Evolutionary conservation across 2,113 vertebrate genomes (phyloP).

Genomic region (Heterotilapia buettikoferi): DNA sequence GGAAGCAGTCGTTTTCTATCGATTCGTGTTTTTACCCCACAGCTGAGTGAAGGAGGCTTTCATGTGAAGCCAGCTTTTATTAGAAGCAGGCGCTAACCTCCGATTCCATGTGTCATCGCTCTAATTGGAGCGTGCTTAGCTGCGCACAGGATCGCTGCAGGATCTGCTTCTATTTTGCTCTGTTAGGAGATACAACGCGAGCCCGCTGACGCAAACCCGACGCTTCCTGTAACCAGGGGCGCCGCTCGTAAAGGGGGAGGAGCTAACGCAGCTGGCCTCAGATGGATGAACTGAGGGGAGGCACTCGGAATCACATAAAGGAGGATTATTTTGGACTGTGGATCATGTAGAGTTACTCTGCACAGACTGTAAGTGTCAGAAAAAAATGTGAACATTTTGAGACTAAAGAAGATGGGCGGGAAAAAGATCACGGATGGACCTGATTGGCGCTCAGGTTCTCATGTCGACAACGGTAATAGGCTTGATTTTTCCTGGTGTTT

Average conservation of each 20-base stretch:
- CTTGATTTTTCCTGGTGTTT: not conserved
- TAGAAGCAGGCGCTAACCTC: not conserved
- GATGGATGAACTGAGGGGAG: not conserved
- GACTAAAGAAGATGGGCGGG: not conserved
- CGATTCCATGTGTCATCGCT: not conserved
- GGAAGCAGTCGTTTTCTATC: not conserved
- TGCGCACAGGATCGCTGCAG: not conserved
- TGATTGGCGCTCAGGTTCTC: not conserved
- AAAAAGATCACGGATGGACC: not conserved
- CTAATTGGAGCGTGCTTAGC: not conserved
- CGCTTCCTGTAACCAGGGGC: not conserved
- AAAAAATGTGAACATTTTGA: not conserved
- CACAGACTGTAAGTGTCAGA: not conserved
- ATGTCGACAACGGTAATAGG: not conserved
- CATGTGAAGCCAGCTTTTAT: not conserved
- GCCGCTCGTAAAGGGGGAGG: not conserved
- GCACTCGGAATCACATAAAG: not conserved
- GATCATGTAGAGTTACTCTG: not conserved
- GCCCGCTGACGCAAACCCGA: not conserved
- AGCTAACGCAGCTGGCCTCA: not conserved
- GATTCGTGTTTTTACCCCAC: accelerated
- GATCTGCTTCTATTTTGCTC: not conserved
- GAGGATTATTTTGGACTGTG: not conserved
- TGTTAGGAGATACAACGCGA: not conserved
- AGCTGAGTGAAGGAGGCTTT: not conserved